Base-by-base conservation (phyloP, 2,888 invertebrate species). In the Lysandra coridon region DNA sequence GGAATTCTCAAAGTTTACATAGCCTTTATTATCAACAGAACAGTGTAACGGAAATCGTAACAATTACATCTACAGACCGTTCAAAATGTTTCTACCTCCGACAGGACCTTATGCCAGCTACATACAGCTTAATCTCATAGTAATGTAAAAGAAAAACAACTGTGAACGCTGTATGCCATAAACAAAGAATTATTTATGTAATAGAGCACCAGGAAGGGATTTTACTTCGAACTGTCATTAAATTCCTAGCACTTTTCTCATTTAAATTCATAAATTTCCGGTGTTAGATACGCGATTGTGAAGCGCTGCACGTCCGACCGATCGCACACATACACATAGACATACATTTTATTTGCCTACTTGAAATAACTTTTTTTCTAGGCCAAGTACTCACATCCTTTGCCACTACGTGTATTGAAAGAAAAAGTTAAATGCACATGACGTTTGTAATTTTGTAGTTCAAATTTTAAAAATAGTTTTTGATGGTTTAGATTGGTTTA, bases 211-310 rank as follows among this genome's bases (percentile, higher is more conserved):
- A 90, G 90, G 89, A 90, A 89, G 88, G 84, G 83, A 85, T 85
- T 86, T 88, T 90, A 90, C 90, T 86, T 85, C 88, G 90, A 91
- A 91, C 85, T 87, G 88, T 89, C 90, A 94, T 94, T 92, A 93
- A 92, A 94, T 93, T 93, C 93, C 90, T 92, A 90, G 91, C 94
- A 93, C 93, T 93, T 93, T 85, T 93, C 93, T 90, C 91, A 94
- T 94, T 93, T 91, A 92, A 93, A 94, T 94, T 93, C 92, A 93
- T 94, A 94, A 93, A 93, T 94, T 93, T 94, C 94, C 94, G 94
- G 94, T 93, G 92, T 88, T 88, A 89, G 89, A 87, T 86, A 86
- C 87, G 85, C 83, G 85, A 89, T 92, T 92, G 88, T 86, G 84
- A 92, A 83, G 83, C 91, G 80, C 82, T 83, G 89, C 93, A 94